Base-by-base conservation (phyloP, 2,888 invertebrate species). In the Orthosia incerta region DNA sequence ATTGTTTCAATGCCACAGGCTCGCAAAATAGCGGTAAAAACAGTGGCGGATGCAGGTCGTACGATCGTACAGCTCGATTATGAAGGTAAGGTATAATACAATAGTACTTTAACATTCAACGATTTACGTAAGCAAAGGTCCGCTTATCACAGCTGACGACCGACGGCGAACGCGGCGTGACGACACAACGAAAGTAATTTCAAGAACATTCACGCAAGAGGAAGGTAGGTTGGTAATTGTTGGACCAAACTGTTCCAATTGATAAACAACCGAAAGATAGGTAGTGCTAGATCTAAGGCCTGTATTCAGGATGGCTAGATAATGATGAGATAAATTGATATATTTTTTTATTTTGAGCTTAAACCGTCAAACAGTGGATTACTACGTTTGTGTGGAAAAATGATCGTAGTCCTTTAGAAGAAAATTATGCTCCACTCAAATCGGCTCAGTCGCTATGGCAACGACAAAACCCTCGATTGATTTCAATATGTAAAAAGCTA, bases 151-250 rank as follows among this genome's bases (percentile, higher is more conserved):
- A 79, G 87, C 80, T 79, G 74, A 59, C 80, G 83, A 80, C 87
- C 31, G 53, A 20, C 39, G 48, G 16, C 31, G 90, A 92, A 39
- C 39, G 39, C 39, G 39, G 9, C 90, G 92, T 93, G 93, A 92
- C 93, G 93, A 91, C 89, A 88, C 90, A 94, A 94, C 93, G 94
- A 94, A 94, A 95, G 93, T 93, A 92, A 93, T 93, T 93, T 93
- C 93, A 94, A 93, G 93, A 94, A 92, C 92, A 89, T 92, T 94
- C 94, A 91, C 92, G 93, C 90, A 94, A 94, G 31, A 39, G 59
- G 39, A 55, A 23, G 23, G 23, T 23, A 57, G 57, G 12, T 23
- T 16, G 1, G 55, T 55, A 55, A 12, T 89, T 87, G 83, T 81
- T 85, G 85, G 86, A 89, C 88, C 88, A 89, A 89, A 90, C 86